A percentile compares a stretch with the other conserved stretches of the same genome.
phyloP scores from a whole-genome alignment of 2,888 invertebrate genomes.

The Trissonchulus sp. region DNA sequence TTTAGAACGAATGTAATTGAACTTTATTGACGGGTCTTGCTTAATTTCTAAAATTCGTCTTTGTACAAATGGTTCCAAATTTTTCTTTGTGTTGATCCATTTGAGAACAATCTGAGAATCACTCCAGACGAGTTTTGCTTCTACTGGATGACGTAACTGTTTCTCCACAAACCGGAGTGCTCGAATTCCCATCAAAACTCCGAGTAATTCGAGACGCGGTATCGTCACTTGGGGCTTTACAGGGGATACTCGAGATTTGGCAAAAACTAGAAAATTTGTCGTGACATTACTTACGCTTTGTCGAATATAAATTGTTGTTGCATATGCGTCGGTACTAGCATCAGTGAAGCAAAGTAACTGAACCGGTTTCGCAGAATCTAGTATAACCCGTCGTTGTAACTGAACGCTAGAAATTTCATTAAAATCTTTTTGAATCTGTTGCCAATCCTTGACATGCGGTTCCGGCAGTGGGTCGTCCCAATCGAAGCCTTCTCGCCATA shows the following conservation, averaged over 20 bases:
- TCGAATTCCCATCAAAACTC: constrained; percentile 24
- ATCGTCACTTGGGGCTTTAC: constrained; percentile 15
- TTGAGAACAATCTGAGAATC: constrained; percentile 16
- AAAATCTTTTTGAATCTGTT: background rate
- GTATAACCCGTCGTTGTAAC: background rate
- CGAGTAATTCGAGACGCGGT: constrained; percentile 31
- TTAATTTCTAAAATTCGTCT: background rate
- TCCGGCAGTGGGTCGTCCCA: constrained; percentile 26
- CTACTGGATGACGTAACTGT: constrained; percentile 24
- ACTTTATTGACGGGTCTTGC: background rate
- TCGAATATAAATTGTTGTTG: constrained; percentile 21
- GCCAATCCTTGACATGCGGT: background rate
- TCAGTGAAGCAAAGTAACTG: constrained; percentile 26
- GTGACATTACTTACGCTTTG: background rate
- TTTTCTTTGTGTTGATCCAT: background rate
- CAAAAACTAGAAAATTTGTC: constrained; percentile 21
- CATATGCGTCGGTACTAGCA: constrained; percentile 31
- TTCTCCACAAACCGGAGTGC: constrained; percentile 20
- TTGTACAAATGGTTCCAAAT: background rate
- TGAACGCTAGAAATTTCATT: background rate
- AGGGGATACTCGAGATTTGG: constrained; percentile 27
- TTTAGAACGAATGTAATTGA: background rate
- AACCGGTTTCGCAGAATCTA: background rate
- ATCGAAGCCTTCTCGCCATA: constrained; percentile 27
- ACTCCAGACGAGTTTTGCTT: constrained; percentile 22